Evolutionary conservation across 1,140 invertebrate species (phyloP).

Genomic region (Spodoptera frugiperda): DNA sequence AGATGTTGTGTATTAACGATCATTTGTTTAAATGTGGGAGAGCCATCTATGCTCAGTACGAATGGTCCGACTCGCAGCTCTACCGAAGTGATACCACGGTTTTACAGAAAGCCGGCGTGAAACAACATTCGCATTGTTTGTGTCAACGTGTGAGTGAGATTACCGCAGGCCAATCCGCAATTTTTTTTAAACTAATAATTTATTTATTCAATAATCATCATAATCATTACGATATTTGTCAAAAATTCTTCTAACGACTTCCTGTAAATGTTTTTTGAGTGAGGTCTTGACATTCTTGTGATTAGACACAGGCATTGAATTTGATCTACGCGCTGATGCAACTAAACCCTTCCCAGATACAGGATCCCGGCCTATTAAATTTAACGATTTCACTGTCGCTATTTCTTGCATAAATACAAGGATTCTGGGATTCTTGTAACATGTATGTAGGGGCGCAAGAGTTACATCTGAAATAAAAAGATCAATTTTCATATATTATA

Average conservation of each 20-base stretch:
- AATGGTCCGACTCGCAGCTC: too few relatives aligned
- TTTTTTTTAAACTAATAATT: too few relatives aligned
- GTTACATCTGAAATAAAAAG: slow-evolving; percentile 70
- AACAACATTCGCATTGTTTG: too few relatives aligned
- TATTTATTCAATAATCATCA: too few relatives aligned
- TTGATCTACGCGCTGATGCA: background rate
- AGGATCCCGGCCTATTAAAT: slow-evolving; percentile 58
- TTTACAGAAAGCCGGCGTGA: too few relatives aligned
- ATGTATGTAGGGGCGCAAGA: slow-evolving; percentile 68
- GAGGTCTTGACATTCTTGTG: background rate
- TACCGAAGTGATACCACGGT: too few relatives aligned
- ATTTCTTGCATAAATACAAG: slow-evolving; percentile 70
- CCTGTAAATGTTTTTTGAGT: slow-evolving; percentile 5
- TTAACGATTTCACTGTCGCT: slow-evolving; percentile 68
- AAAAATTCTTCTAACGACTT: slow-evolving; percentile 31
- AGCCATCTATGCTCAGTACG: too few relatives aligned
- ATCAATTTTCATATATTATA: background rate
- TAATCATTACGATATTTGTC: background rate
- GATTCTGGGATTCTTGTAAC: slow-evolving; percentile 66
- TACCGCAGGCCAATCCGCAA: too few relatives aligned
- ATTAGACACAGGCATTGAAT: background rate
- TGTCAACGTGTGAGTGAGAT: too few relatives aligned
- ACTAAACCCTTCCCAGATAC: background rate
- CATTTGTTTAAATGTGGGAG: background rate
- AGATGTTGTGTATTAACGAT: background rate